phyloP scores from a whole-genome alignment of 2,113 vertebrate species.

The Rhinolophus ferrumequinum region DNA sequence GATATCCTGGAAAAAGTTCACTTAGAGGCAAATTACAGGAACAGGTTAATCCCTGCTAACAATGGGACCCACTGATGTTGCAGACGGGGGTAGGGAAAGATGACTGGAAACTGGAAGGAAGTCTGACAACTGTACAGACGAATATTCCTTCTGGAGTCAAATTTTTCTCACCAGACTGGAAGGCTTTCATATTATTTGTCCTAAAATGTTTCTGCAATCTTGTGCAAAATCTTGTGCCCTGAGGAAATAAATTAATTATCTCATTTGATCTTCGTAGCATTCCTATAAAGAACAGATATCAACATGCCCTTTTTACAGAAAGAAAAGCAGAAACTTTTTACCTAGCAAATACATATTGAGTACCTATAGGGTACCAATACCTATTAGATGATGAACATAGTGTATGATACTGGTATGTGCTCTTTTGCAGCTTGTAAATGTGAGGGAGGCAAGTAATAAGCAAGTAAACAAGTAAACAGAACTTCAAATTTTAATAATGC shows the following conservation, averaged over 20 bases:
- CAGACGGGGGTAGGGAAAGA: not conserved
- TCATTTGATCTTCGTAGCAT: conserved; percentile 10
- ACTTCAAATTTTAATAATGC: not conserved
- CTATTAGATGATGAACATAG: not conserved
- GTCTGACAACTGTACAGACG: not conserved
- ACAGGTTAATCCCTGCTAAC: not conserved
- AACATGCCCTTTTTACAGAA: not conserved
- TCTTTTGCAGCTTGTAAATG: not conserved
- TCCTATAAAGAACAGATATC: conserved; percentile 17
- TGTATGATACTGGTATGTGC: not conserved
- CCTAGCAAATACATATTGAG: not conserved
- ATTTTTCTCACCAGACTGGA: not conserved
- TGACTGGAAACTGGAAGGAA: not conserved
- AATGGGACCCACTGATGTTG: not conserved
- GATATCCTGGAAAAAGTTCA: not conserved
- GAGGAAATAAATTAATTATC: not conserved
- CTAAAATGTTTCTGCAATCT: not conserved
- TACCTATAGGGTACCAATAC: not conserved
- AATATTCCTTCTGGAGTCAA: not conserved
- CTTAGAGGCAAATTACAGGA: not conserved
- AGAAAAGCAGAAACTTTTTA: not conserved
- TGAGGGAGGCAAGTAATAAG: not conserved
- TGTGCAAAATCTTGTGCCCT: not conserved
- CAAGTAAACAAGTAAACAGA: not conserved
- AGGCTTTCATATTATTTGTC: not conserved